A percentile compares a stretch with the other conserved stretches of the same genome.
phyloP scores from a whole-genome alignment of 2,113 vertebrate species.

The Micronisus gabar region DNA sequence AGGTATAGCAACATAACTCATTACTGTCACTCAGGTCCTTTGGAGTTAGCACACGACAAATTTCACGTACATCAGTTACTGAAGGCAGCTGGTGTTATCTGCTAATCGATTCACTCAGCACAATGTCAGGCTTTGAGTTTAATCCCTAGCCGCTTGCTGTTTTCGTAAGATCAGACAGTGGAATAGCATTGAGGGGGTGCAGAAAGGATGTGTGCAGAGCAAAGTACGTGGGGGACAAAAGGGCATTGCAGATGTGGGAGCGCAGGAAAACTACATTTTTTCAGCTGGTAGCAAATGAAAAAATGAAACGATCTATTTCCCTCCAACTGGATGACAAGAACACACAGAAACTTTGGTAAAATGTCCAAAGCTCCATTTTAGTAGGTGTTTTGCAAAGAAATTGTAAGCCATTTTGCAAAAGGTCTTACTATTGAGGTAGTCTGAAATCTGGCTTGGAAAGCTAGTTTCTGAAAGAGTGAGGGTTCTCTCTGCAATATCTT shows the following conservation, averaged over 20 bases:
- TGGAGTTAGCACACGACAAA: background rate
- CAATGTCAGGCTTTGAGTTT: background rate
- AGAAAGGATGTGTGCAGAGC: background rate
- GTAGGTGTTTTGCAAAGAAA: background rate
- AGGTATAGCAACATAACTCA: background rate
- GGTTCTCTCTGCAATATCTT: background rate
- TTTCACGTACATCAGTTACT: background rate
- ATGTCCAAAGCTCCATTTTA: background rate
- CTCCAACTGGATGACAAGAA: background rate
- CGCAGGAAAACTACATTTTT: background rate
- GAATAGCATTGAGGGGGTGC: background rate
- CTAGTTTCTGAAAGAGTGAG: background rate
- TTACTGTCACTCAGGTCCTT: constrained; percentile 13
- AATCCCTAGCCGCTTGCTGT: background rate
- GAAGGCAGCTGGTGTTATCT: background rate
- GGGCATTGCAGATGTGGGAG: background rate
- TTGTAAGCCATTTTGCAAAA: background rate
- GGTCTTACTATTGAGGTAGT: background rate
- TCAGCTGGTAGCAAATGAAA: background rate
- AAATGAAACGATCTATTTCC: background rate
- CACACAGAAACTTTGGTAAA: background rate
- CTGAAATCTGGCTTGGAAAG: background rate
- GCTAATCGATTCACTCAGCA: background rate
- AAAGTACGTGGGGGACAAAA: background rate
- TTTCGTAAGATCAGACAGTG: background rate